Evolutionary conservation across 2,888 invertebrate genomes (phyloP).

Genomic region (Caenorhabditis panamensis): DNA sequence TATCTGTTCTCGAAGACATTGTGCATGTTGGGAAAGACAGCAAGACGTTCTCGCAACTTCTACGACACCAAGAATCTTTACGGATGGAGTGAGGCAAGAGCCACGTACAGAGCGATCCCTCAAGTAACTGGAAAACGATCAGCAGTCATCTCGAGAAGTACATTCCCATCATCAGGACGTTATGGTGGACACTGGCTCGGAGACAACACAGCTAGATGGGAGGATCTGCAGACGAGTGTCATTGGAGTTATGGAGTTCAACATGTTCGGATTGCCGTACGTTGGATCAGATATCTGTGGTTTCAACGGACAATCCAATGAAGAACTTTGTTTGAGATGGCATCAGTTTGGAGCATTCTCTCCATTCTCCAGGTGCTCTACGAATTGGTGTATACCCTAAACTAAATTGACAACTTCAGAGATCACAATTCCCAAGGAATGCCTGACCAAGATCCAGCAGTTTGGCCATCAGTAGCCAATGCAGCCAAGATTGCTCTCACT

Average conservation of each 20-base stretch:
- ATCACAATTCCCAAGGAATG: constrained; percentile 67
- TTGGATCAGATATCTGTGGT: constrained; percentile 83
- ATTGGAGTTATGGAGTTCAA: constrained; percentile 75
- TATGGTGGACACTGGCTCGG: constrained; percentile 88
- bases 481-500: constrained; percentile 68
- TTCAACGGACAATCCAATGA: constrained; percentile 82
- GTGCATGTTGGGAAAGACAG: constrained; percentile 75
- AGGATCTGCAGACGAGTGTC: constrained; percentile 85
- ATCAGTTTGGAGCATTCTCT: constrained; percentile 79
- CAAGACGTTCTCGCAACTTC: constrained; percentile 77
- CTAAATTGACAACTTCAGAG: constrained; percentile 30
- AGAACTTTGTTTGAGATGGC: constrained; percentile 86
- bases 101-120: constrained; percentile 84
- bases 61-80: constrained; percentile 83
- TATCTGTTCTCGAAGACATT: constrained; percentile 77
- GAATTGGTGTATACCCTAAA: background rate
- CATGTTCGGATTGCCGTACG: constrained; percentile 71
- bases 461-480: constrained; percentile 72
- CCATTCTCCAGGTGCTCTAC: constrained; percentile 66
- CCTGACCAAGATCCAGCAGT: constrained; percentile 72
- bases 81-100: constrained; percentile 87
- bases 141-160: constrained; percentile 79
- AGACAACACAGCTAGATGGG: constrained; percentile 88
- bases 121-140: constrained; percentile 81
- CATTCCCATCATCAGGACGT: constrained; percentile 81